Conservation (phyloP, 2,113 vertebrate genomes). For the Callipepla squamata region DNA sequence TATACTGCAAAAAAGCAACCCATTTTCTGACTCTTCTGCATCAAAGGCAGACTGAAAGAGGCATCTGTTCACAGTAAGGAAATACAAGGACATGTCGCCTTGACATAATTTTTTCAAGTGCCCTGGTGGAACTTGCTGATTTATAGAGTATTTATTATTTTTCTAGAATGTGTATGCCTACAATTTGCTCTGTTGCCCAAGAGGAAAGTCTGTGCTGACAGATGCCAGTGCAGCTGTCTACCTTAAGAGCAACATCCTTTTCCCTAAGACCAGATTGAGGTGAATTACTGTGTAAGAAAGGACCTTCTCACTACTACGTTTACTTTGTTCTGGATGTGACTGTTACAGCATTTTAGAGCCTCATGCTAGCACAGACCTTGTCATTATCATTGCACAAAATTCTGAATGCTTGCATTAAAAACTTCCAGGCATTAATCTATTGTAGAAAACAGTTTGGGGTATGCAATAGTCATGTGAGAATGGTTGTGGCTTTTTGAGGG, state of each 20-base stretch:
- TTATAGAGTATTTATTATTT: neutral
- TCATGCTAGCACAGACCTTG: neutral
- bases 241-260: neutral
- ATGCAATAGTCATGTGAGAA: neutral
- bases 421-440: fast-evolving
- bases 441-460: neutral
- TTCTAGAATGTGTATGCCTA: neutral
- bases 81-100: neutral
- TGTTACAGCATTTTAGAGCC: neutral
- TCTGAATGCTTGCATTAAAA: neutral
- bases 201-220: neutral
- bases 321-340: neutral
- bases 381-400: neutral
- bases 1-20: neutral
- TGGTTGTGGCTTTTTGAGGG: neutral
- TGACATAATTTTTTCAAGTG: neutral
- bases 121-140: neutral
- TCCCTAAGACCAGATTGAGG: neutral
- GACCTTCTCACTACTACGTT: neutral
- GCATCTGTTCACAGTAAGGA: neutral
- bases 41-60: neutral
- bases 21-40: neutral
- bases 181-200: neutral
- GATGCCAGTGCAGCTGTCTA: neutral
- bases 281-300: neutral